Percentiles rank a stretch among this genome's conserved stretches.
phyloP scores from a whole-genome alignment of 1,140 invertebrate species.

The Caenorhabditis briggsae region DNA sequence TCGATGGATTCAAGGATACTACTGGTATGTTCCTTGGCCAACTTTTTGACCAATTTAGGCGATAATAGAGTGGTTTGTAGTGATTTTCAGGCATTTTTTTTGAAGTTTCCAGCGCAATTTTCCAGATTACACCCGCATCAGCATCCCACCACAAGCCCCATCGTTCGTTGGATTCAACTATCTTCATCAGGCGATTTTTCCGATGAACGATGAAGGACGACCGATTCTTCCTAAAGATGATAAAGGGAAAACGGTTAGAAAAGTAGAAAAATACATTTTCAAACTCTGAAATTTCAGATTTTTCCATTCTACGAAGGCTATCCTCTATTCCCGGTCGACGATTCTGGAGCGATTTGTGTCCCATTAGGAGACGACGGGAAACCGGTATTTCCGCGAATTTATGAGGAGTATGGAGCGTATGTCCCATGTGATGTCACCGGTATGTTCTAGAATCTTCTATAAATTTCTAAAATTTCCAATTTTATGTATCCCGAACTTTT shows the following conservation, averaged over 20 bases:
- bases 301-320: constrained; percentile 44
- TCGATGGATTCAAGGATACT: constrained; percentile 34
- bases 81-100: neutral
- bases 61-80: no score
- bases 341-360: constrained; percentile 17
- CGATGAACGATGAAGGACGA: constrained; percentile 24
- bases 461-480: no score
- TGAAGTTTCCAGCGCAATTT: neutral
- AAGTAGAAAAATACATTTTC: neutral
- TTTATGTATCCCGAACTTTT: neutral
- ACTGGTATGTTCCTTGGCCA: neutral
- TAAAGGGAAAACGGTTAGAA: constrained; percentile 40
- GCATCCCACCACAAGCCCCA: neutral
- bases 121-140: constrained; percentile 33
- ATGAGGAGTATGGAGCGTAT: constrained; percentile 39
- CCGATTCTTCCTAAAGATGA: constrained; percentile 34
- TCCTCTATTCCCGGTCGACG: constrained; percentile 34
- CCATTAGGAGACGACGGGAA: constrained; percentile 40
- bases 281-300: neutral
- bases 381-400: constrained; percentile 29
- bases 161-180: constrained; percentile 36
- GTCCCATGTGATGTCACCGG: constrained; percentile 29
- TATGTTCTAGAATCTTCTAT: neutral
- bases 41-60: no score
- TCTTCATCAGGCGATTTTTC: constrained; percentile 35